These are phyloP conservation scores for Cygnus buccinator DNA, from an alignment of 2,113 vertebrate genomes.

Conservation along the genomic window DNA sequence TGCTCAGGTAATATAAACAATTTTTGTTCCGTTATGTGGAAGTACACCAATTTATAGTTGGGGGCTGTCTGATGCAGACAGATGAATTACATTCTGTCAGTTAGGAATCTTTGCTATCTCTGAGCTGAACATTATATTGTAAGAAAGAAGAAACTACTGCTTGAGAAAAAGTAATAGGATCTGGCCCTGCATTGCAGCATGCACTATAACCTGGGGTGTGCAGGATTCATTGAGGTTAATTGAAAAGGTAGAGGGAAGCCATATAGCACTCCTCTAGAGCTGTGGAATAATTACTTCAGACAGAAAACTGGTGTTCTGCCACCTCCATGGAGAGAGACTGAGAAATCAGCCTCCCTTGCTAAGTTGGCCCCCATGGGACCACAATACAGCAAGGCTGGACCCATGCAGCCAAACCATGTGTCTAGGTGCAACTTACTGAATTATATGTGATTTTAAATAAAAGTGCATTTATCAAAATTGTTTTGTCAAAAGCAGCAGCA, in stretches of 20 bases:
- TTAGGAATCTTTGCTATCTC: not conserved
- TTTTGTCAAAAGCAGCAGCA: too few relatives aligned
- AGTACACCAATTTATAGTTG: not conserved
- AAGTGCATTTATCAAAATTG: too few relatives aligned
- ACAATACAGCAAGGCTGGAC: not conserved
- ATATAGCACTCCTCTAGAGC: not conserved
- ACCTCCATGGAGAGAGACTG: not conserved
- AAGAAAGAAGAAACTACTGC: not conserved
- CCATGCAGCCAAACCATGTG: too few relatives aligned
- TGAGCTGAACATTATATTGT: not conserved
- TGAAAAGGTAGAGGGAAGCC: not conserved
- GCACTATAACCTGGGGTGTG: not conserved
- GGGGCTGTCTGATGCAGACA: not conserved
- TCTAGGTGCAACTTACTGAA: too few relatives aligned
- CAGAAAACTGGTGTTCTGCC: not conserved
- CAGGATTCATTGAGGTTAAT: not conserved
- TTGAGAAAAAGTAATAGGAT: not conserved
- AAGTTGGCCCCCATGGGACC: not conserved
- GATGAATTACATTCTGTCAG: not conserved
- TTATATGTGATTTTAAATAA: too few relatives aligned
- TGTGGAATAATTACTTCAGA: not conserved
- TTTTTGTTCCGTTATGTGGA: not conserved
- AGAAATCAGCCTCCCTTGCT: not conserved
- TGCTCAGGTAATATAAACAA: accelerated
- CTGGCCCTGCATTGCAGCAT: not conserved